Evolutionary conservation across 2,113 vertebrate species (phyloP), one percentile per base, ranked within the genome.

Genomic region (Tringa solitaria): DNA sequence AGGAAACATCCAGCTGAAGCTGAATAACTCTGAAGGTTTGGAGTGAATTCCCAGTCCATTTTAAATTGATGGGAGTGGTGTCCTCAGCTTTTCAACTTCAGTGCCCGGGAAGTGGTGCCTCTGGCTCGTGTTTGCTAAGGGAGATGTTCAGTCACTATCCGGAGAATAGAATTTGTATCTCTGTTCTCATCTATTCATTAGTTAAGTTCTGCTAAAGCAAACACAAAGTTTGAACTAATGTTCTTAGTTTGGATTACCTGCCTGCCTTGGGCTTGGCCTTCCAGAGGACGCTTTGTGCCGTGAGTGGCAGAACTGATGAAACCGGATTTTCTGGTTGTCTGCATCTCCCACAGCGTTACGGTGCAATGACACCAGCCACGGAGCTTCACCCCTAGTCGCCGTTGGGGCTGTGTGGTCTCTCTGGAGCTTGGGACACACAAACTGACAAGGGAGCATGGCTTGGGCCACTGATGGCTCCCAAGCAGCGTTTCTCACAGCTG

Each of bases 61-160:
- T 87, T 70, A 95, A 79, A 54, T 82, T 59, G 20, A 9, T 12
- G 76, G 81, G 65, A 87, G n/a, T 17, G 75, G 63, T 63, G 61
- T 53, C 57, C 50, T 54, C 61, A 26, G 41, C 57, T 89, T 93
- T 84, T 69, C 74, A 69, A 54, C 35, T 60, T 50, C 48, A 50
- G 24, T 64, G 53, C 33, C 37, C 28, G 22, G 46, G 35, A 83
- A 84, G 22, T 23, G 45, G 10, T 56, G 65, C 51, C 48, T 61
- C 57, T 90, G 70, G 57, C 70, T 90, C 19, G 11, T 64, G 51
- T 95, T 96, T 91, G 73, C 86, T 75, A 13, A 80, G 93, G 79
- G 30, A 77, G 53, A 73, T 56, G 57, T 82, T 74, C 57, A 51
- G 37, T 70, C 28, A 26, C 46, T 75, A 1, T 30, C 33, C 43